These are phyloP conservation scores for Styela clava DNA, from an alignment of 23 tunicate genomes.

Conservation along the genomic window DNA sequence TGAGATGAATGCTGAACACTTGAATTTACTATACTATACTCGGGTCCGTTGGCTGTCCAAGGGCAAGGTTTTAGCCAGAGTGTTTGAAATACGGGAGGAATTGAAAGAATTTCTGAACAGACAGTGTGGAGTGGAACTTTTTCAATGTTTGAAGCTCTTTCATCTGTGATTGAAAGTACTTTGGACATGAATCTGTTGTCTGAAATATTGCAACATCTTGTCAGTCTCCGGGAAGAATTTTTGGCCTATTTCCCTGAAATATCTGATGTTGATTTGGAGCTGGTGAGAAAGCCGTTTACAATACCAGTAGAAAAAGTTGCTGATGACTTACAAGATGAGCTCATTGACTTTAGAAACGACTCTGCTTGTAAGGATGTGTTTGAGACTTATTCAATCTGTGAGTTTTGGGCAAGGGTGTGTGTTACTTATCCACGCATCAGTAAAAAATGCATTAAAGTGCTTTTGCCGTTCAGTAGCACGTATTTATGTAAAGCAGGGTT, in stretches of 20 bases:
- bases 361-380: constrained; percentile 32
- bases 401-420: constrained; percentile 58
- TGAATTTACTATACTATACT: constrained; percentile 49
- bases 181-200: constrained; percentile 17
- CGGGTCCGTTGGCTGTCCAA: too few species aligned
- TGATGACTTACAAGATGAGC: constrained; percentile 34
- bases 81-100: too few species aligned
- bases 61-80: too few species aligned
- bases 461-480: constrained; percentile 61
- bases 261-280: constrained; percentile 26
- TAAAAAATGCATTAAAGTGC: constrained; percentile 54
- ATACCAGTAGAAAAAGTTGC: constrained; percentile 29
- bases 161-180: constrained; percentile 20
- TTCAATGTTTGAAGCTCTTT: constrained; percentile 30
- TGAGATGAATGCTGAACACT: constrained; percentile 54
- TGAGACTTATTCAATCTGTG: constrained; percentile 35
- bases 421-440: constrained; percentile 51
- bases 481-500: constrained; percentile 50
- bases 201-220: constrained; percentile 37
- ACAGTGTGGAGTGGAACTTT: constrained; percentile 23
- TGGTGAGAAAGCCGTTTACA: constrained; percentile 51
- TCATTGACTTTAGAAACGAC: constrained; percentile 48
- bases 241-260: constrained; percentile 32
- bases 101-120: too few species aligned
- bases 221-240: constrained; percentile 29